Conservation (phyloP, 2,888 invertebrate genomes). For the Orchesella flavescens region DNA sequence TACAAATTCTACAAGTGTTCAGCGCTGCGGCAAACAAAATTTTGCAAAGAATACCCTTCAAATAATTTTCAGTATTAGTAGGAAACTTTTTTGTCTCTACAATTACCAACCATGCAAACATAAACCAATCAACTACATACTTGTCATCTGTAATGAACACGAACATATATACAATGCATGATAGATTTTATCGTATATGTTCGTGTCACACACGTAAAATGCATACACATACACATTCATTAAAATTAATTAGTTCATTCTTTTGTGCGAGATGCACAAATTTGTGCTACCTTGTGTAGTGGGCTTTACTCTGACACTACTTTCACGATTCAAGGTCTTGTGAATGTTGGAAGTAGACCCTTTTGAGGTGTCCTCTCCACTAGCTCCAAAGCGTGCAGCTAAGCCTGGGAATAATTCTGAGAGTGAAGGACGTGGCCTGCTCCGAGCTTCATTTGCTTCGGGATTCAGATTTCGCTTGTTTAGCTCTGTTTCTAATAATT, state of each 20-base stretch:
- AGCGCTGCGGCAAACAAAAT: not conserved
- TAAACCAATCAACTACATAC: no score
- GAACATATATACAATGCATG: not conserved
- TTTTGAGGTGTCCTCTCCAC: conserved; percentile 68
- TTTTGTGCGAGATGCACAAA: conserved; percentile 60
- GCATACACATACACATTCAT: not conserved
- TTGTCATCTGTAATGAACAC: no score
- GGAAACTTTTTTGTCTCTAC: not conserved
- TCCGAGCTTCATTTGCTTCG: conserved; percentile 68
- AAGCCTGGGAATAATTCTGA: conserved; percentile 72
- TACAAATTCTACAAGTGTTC: not conserved
- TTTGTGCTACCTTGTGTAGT: conserved; percentile 70
- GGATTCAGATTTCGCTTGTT: conserved; percentile 70
- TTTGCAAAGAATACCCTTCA: not conserved
- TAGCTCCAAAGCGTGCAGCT: conserved; percentile 71
- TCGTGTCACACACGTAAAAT: not conserved
- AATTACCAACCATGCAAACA: no score
- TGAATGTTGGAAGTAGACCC: conserved; percentile 70
- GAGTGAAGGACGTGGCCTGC: conserved; percentile 71
- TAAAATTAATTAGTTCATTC: conserved; percentile 2
- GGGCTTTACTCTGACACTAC: conserved; percentile 72
- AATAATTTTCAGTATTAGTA: not conserved
- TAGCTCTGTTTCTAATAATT: conserved; percentile 65
- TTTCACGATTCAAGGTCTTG: conserved; percentile 70
- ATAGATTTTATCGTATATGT: not conserved